phyloP scores from a whole-genome alignment of 2,888 invertebrate species.

The Drosophila fungiperda region DNA sequence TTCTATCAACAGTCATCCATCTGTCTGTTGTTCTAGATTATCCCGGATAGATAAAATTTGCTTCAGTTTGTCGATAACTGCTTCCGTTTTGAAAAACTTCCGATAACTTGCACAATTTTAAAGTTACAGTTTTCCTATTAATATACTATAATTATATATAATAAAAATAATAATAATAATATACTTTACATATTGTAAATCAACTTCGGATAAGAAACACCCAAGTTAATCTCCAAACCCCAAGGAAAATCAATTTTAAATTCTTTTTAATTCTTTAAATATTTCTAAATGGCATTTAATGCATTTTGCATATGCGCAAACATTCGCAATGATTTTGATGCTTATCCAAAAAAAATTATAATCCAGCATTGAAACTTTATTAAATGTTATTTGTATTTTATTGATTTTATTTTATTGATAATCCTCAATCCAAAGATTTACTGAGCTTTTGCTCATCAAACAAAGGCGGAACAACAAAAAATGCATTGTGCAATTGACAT shows the following conservation, averaged over 20 bases:
- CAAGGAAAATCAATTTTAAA: neutral
- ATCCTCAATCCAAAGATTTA: neutral
- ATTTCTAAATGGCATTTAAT: too few species aligned
- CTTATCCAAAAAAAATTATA: neutral
- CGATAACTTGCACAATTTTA: neutral
- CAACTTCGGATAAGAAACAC: neutral
- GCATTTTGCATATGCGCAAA: neutral
- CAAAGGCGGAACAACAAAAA: slow-evolving; percentile 18
- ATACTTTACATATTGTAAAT: neutral
- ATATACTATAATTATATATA: neutral
- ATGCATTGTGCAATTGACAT: slow-evolving; percentile 51
- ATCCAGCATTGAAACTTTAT: neutral
- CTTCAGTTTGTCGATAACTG: neutral
- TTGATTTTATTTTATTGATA: neutral
- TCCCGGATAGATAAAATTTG: neutral
- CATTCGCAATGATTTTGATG: neutral
- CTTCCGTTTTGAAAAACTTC: too few species aligned
- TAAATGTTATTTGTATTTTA: neutral
- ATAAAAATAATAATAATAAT: too few species aligned
- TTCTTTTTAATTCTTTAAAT: neutral
- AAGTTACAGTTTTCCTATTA: accelerated
- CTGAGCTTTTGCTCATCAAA: neutral
- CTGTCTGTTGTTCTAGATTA: too few species aligned
- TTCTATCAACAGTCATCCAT: too few species aligned
- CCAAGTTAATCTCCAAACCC: neutral